Base-by-base conservation (phyloP, 1,140 invertebrate genomes). In the Hycleus phaleratus region DNA sequence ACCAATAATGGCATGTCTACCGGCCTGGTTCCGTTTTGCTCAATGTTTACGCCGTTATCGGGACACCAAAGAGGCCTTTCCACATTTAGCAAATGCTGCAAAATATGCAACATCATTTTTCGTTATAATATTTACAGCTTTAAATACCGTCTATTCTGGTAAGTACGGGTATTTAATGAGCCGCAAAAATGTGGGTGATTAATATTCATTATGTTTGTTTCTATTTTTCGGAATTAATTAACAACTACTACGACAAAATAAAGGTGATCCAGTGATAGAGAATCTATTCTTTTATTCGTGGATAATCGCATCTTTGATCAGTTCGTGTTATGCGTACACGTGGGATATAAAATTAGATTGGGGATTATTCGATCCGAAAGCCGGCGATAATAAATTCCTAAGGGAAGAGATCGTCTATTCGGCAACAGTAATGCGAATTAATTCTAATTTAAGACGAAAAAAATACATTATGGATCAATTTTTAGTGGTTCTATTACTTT, bases 21-120 rank as follows among this genome's bases (percentile, higher is more conserved):
- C 97, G 0, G 95, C 96, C 0, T 98, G 94, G 92, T 95, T 95
- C 67, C 85, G 97, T 46, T 98, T 99, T 77, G 91, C 95, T 24
- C 97, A 99, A 73, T 99, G 97, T 68, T 73, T 99, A 6, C 80
- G 97, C 1, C 88, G 97, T 64, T 99, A 98, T 74, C 74, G 86
- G 0, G 91, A 95, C 72, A 89, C 88, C 0, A 82, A 82, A 63
- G 91, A 97, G 69, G 88, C 87, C 1, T 97, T 97, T 76, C 96
- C 95, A 0, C 96, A 99, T 78, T 76, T 95, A 38, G 91, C 90
- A 0, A 99, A 99, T 77, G 97, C 97, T 12, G 94, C 91, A 46
- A 99, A 99, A 79, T 99, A 99, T 76, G 91, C 94, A 0, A 98
- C 95, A 0, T 95, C 95, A 0, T 98, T 98, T 78, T 85, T 98